Conservation (phyloP, 2,113 vertebrate genomes). For the Scatophagus argus region DNA sequence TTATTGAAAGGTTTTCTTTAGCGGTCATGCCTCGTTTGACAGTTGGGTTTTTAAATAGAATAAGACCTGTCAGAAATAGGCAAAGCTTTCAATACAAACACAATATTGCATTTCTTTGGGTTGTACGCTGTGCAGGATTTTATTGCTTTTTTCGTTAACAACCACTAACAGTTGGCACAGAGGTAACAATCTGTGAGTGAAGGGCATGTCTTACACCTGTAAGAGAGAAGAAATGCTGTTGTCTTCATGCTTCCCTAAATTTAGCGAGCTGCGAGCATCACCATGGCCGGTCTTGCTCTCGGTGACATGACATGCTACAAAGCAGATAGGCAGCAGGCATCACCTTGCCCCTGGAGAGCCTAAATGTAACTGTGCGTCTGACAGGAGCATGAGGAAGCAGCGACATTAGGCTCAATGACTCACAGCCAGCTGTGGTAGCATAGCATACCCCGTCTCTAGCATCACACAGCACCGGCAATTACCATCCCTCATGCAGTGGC, state of each 20-base stretch:
- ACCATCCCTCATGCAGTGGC: constrained; percentile 65
- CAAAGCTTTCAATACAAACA: not conserved
- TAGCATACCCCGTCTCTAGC: constrained; percentile 61
- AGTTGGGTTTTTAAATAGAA: not conserved
- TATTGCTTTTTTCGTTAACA: not conserved
- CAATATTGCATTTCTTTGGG: not conserved
- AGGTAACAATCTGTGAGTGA: not conserved
- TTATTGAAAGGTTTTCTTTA: constrained; percentile 1
- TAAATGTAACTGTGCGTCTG: constrained; percentile 49
- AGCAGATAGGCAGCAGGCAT: constrained; percentile 41
- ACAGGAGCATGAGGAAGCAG: constrained; percentile 59
- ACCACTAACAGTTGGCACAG: not conserved
- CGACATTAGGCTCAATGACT: constrained; percentile 65
- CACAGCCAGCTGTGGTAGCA: constrained; percentile 66
- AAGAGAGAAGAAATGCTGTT: constrained; percentile 2
- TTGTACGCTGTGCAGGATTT: not conserved
- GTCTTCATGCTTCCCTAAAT: not conserved
- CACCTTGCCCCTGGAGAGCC: constrained; percentile 45
- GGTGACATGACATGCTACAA: constrained; percentile 41
- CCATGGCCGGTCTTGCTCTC: constrained; percentile 1
- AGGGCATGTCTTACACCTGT: constrained; percentile 5
- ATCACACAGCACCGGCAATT: constrained; percentile 53
- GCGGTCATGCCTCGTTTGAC: not conserved
- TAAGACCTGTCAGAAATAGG: not conserved
- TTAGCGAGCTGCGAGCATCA: constrained; percentile 7